Base-by-base conservation (phyloP, 2,113 vertebrate species). In the Syngnathoides biaculeatus region DNA sequence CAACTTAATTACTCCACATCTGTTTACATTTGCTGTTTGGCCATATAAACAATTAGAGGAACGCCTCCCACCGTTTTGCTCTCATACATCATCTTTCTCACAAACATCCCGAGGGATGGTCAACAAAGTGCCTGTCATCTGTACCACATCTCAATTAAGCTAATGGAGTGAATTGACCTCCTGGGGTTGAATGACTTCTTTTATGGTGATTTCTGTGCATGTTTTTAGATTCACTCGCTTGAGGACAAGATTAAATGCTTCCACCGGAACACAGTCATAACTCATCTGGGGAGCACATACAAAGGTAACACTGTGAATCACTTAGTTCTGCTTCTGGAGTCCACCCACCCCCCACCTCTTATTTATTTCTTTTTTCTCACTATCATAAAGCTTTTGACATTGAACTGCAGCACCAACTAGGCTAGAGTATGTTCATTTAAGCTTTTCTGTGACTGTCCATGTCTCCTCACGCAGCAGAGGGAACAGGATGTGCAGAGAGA, bases 231-330 rank as follows among this genome's bases (percentile, higher is more conserved):
- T 86, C 91, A 95, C 79, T 92, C 90, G 17, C 90, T 98, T 53
- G 95, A 98, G 92, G 96, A 99, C 87, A 92, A 72, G 67, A 86
- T 98, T 74, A 95, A 92, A 87, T 92, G 84, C 55, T 91, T 93
- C 24, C 92, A 94, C 75, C 94, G 93, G 85, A 93, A 83, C 52
- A 77, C 90, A 13, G 94, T 92, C 2, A 89, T 94, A 72, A 89
- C 94, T 77, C 89, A 94, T 67, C 90, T 93, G 30, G 92, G 91
- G 69, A 90, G 92, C 77, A 84, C 92, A 0, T 92, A 87, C 68
- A 93, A 91, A 95, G 95, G 97, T 95, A 84, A 79, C 77, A 64
- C 82, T 65, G 22, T 64, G 69, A 79, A 65, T 75, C 61, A 64
- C 66, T 86, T 74, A 71, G 69, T 76, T 73, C 74, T 71, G 61